Evolutionary conservation across 2,113 vertebrate species (phyloP).

Genomic region (Xyliphius kryptos): DNA sequence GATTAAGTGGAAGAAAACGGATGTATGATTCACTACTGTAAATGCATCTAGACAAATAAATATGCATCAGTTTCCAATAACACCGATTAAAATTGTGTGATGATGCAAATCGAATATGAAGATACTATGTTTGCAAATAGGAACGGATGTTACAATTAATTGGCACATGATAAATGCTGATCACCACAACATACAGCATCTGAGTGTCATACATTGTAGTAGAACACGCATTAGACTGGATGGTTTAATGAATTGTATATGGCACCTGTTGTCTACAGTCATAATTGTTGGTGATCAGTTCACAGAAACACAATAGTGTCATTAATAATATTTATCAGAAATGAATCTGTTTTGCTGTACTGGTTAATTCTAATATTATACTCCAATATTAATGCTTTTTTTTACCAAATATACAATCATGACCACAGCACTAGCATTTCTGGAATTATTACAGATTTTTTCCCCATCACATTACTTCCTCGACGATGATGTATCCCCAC

Average conservation of each 20-base stretch:
- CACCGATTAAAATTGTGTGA: not conserved
- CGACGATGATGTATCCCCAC: too few species aligned
- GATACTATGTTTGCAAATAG: slow-evolving; percentile 8
- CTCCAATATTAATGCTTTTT: too few species aligned
- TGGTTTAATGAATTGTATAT: not conserved
- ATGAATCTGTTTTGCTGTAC: not conserved
- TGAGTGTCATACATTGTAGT: not conserved
- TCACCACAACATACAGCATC: not conserved
- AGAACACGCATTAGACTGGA: not conserved
- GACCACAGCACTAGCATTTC: too few species aligned
- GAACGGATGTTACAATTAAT: not conserved
- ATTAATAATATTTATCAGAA: slow-evolving; percentile 5
- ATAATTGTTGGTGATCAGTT: not conserved
- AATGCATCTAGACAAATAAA: not conserved
- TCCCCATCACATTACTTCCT: too few species aligned
- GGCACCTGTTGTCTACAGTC: not conserved
- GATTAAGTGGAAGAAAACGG: too few species aligned
- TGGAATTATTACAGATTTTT: too few species aligned
- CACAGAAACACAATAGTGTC: not conserved
- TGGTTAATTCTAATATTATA: not conserved
- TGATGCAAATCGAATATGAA: not conserved
- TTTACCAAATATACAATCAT: too few species aligned
- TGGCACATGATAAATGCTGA: not conserved
- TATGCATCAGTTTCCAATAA: not conserved
- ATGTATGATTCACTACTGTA: too few species aligned